phyloP scores from a whole-genome alignment of 2,797 vertebrate species.

The Diglossa cyanea region DNA sequence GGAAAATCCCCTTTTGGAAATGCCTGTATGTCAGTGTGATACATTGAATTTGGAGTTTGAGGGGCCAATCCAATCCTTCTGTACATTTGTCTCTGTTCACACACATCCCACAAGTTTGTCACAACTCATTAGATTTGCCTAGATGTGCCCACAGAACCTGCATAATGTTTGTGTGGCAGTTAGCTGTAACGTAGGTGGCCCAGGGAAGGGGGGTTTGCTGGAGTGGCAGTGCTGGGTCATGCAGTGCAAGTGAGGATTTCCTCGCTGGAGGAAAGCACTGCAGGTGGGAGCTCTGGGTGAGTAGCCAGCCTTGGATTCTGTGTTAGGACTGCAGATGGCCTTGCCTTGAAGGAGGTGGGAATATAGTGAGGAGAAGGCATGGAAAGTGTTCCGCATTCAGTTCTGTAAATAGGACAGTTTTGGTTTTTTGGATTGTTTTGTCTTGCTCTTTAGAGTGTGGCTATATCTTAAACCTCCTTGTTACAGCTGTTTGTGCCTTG shows the following conservation, averaged over 20 bases:
- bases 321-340: conserved; percentile 1
- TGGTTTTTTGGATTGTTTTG: not conserved
- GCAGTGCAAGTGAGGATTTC: not conserved
- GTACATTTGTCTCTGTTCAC: not conserved
- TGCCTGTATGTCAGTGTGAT: not conserved
- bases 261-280: not conserved
- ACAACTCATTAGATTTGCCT: not conserved
- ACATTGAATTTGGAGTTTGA: not conserved
- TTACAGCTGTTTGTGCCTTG: not conserved
- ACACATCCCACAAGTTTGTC: not conserved
- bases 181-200: not conserved
- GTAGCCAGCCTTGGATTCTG: not conserved
- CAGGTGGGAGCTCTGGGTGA: conserved; percentile 38
- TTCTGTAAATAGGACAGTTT: not conserved
- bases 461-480: not conserved
- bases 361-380: not conserved
- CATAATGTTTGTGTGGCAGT: not conserved
- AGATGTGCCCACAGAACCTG: not conserved
- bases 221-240: conserved; percentile 23
- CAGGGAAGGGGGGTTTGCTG: not conserved
- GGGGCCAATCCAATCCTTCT: not conserved
- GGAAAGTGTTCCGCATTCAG: not conserved
- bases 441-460: not conserved
- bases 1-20: not conserved
- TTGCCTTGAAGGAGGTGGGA: conserved; percentile 6